Base-by-base conservation (phyloP, 1,140 invertebrate species). In the Scaptomyza hsui region DNA sequence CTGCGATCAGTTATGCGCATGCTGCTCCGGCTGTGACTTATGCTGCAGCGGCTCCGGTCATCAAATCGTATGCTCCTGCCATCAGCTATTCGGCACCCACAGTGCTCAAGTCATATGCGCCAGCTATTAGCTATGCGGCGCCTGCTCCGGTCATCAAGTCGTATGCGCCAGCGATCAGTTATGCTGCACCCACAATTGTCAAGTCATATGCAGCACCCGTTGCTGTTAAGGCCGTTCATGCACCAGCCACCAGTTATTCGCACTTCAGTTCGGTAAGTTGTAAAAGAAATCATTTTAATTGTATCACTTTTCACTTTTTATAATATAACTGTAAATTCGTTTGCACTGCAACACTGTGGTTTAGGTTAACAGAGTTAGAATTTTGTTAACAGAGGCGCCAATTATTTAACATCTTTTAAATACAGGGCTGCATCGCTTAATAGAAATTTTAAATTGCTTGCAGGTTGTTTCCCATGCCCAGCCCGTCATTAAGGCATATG, bases 71-170 rank as follows among this genome's bases (percentile, higher is more conserved):
- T 57, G 80, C 88, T 1, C 70, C 88, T 4, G 65, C 65, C 4
- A 49, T 73, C 35, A 70, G 59, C 37, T 71, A 74, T 37, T 41
- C 71, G 0, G 61, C 74, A 13, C 64, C 88, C 5, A 75, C 75
- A 10, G 42, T 61, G 4, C 12, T 72, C 15, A 72, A 75, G 26
- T 71, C 72, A 1, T 72, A 67, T 16, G 62, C 71, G n/a, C 62
- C 80, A 5, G 61, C 83, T 44, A 77, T 82, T 1, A 75, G 72
- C 45, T 73, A 76, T 48, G 88, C 88, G 1, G 79, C 80, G n/a
- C 60, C 88, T 0, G 71, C 85, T 32, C 47, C 86, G 0, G 59
- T 86, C 15, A 16, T 80, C 16, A 85, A 85, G 48, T 78, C 78
- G 0, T 78, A 81, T 53, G 76, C 78, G 3, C 72, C 82, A 0